Evolutionary conservation across 2,113 vertebrate genomes (phyloP).

Genomic region (Syngnathus typhle): DNA sequence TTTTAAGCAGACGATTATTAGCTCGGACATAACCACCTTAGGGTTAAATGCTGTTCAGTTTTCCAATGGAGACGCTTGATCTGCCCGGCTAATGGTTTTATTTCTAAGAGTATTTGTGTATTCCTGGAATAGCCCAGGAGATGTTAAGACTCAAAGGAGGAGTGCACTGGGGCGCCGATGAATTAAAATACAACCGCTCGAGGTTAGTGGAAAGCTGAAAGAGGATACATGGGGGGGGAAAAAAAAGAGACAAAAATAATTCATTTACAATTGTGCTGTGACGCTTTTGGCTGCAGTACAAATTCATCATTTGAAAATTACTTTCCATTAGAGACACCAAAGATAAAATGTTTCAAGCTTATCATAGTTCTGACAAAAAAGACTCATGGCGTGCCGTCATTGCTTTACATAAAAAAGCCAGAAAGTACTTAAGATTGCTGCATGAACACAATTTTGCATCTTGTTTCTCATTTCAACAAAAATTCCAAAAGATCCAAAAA

Average conservation of each 20-base stretch:
- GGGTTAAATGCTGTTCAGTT: slow-evolving; percentile 30
- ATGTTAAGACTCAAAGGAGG: slow-evolving; percentile 4
- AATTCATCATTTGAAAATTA: neutral
- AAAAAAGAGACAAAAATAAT: neutral
- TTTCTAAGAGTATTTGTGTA: slow-evolving; percentile 58
- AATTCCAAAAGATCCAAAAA: slow-evolving; percentile 25
- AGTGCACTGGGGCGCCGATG: neutral
- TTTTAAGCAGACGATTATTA: slow-evolving; percentile 34
- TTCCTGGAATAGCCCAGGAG: slow-evolving; percentile 27
- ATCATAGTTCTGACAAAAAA: too few species aligned
- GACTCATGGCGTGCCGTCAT: neutral
- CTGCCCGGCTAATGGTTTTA: slow-evolving; percentile 56
- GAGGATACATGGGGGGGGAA: neutral
- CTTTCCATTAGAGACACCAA: too few species aligned
- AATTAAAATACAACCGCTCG: neutral
- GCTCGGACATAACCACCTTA: slow-evolving; percentile 29
- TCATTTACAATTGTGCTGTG: too few species aligned
- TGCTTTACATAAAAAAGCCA: neutral
- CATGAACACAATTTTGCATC: slow-evolving; percentile 27
- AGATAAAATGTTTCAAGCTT: too few species aligned
- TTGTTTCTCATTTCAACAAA: slow-evolving; percentile 24
- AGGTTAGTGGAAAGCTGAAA: neutral
- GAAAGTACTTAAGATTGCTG: slow-evolving; percentile 3
- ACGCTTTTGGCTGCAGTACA: neutral
- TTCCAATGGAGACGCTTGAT: slow-evolving; percentile 22